A percentile compares a stretch with the other conserved stretches of the same genome.
Evolutionary conservation across 64 coral and sea anemone genomes (phyloP).

Genomic region (Stichodactyla helianthus): DNA sequence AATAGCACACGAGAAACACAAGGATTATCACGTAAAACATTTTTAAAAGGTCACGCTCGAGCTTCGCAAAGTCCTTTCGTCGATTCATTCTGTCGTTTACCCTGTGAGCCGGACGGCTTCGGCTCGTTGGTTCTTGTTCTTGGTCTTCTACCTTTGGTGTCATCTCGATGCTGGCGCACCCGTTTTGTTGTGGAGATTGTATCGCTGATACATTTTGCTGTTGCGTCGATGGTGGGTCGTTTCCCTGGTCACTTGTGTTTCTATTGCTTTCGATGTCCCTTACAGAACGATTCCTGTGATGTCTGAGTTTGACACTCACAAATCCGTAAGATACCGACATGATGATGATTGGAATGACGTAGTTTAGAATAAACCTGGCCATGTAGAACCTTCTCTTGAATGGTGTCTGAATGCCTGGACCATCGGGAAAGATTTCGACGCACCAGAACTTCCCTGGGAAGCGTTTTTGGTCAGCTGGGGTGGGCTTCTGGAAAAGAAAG

Average conservation of each 20-base stretch:
- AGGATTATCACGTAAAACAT: conserved; percentile 52
- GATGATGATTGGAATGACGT: conserved; percentile 35
- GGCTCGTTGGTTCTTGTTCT: background rate
- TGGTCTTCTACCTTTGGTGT: background rate
- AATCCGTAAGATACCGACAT: conserved; percentile 46
- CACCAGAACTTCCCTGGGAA: conserved; percentile 36
- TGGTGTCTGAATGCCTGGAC: background rate
- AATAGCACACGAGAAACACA: conserved; percentile 53
- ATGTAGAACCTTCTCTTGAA: conserved; percentile 16
- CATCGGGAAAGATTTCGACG: background rate
- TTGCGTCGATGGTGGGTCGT: background rate
- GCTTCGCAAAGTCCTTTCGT: conserved; percentile 20
- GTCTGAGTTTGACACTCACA: conserved; percentile 25
- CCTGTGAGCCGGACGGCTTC: background rate
- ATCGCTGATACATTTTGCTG: background rate
- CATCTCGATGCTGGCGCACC: background rate
- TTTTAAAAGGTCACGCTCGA: conserved; percentile 45
- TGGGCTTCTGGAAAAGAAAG: conserved; percentile 9
- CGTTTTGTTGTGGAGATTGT: background rate
- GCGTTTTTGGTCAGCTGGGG: background rate
- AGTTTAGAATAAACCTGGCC: conserved; percentile 38
- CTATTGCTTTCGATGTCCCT: background rate
- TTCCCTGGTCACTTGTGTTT: conserved; percentile 21
- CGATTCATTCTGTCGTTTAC: background rate
- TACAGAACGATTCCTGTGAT: conserved; percentile 32